Conservation (phyloP, 2,113 vertebrate species). For the Morone saxatilis region DNA sequence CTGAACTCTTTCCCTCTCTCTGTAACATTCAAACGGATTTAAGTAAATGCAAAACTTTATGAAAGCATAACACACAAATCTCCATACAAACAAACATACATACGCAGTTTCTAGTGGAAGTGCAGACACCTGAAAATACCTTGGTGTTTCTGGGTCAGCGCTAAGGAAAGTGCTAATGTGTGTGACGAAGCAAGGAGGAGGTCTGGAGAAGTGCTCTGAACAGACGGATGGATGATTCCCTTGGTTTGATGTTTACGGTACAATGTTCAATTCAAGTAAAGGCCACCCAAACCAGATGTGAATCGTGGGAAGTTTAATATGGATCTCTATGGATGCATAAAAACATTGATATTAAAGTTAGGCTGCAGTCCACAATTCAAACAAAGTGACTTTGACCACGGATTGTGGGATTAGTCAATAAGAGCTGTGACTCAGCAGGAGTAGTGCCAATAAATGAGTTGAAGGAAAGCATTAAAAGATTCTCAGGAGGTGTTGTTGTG, state of each 20-base stretch:
- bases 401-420: not conserved
- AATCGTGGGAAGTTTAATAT: not conserved
- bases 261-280: not conserved
- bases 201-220: not conserved
- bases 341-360: not conserved
- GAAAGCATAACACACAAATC: not conserved
- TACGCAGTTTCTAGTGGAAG: not conserved
- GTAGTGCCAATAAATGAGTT: not conserved
- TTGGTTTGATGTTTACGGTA: not conserved
- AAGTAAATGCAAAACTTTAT: not conserved
- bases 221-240: slow-evolving; percentile 14
- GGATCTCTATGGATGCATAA: not conserved
- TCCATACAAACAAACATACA: not conserved
- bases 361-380: too few relatives aligned
- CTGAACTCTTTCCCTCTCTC: not conserved
- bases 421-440: not conserved
- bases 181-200: not conserved
- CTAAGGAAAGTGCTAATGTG: not conserved
- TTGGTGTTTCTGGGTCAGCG: slow-evolving; percentile 17
- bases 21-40: not conserved
- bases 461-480: not conserved
- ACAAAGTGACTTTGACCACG: not conserved
- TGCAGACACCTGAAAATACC: not conserved
- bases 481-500: not conserved
- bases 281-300: not conserved